Evolutionary conservation across 1,140 invertebrate species (phyloP), one percentile per base, ranked within the genome.

Genomic region (Drosophila nikananu): DNA sequence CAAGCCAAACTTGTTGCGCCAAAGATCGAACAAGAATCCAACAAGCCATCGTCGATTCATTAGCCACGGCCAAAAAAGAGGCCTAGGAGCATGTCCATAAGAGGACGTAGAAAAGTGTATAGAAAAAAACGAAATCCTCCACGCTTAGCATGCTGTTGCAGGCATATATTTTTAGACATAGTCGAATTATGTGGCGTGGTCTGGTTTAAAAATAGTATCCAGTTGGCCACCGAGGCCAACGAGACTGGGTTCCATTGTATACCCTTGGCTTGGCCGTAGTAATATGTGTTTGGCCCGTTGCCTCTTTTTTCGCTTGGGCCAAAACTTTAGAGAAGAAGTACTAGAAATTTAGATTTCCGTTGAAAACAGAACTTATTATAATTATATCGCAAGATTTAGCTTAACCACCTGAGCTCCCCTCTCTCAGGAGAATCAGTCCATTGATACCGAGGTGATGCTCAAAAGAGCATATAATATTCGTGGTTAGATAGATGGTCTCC

Each of bases 131-230:
- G 46, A 67, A 58, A 44, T 39, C 27, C 21, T 25, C 13, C 44
- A 41, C 35, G 72, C 52, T 77, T 66, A 42, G 49, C 64, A 48
- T 59, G 44, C 32, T 32, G 55, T 39, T 57, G 76, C 55, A 37
- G 59, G 70, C 89, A 81, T 87, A 67, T 87, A 87, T 87, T 87
- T 89, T 84, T 89, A 87, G 84, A 81, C 84, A 64, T 78, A 79
- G 59, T 63, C 46, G 49, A 78, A 78, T 81, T 81, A 87, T 70
- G 63, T 65, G 68, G 83, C 72, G 48, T 57, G 57, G 67, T 74
- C 67, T 60, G 61, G 81, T 81, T 89, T 87, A 87, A 84, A 87
- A 89, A 87, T 87, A 87, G 84, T 71, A 71, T 25, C 39, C 8
- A 67, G 49, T 30, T 37, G 49, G 42, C 63, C 42, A 51, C 60